Conservation (phyloP, 2,113 vertebrate genomes). For the Uria lomvia region DNA sequence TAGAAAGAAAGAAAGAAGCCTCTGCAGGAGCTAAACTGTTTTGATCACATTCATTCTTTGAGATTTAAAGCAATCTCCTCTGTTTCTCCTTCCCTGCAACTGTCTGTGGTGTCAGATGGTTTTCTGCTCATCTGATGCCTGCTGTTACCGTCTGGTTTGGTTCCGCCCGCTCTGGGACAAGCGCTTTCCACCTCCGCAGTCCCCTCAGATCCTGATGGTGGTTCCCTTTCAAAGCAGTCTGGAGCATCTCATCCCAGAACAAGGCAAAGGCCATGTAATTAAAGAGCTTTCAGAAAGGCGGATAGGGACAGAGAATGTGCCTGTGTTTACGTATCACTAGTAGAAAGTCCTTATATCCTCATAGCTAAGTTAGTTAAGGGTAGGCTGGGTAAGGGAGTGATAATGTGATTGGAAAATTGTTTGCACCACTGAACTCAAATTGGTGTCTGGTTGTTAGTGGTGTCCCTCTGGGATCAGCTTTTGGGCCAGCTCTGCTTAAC, state of each 20-base stretch:
- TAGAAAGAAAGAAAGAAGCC: not conserved
- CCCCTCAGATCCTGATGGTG: not conserved
- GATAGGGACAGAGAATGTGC: not conserved
- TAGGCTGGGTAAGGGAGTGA: not conserved
- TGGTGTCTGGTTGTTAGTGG: not conserved
- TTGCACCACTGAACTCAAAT: not conserved
- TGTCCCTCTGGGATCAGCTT: not conserved
- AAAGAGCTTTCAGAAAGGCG: not conserved
- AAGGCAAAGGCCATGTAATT: not conserved
- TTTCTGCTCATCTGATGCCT: not conserved
- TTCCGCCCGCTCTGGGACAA: not conserved
- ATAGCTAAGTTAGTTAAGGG: not conserved
- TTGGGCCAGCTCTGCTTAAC: not conserved
- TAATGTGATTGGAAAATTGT: not conserved
- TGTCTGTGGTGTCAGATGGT: not conserved
- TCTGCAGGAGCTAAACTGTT: not conserved
- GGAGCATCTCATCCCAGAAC: not conserved
- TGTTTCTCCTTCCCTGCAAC: not conserved
- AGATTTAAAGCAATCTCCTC: not conserved
- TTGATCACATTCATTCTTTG: too few relatives aligned
- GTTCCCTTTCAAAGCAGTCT: not conserved
- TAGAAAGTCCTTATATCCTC: not conserved
- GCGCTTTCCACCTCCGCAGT: not conserved
- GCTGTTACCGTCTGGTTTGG: not conserved
- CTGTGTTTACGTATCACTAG: not conserved